A percentile compares a stretch with the other conserved stretches of the same genome.
Conservation (phyloP, 35 echinoderm and acorn worm species). For the Lytechinus pictus region DNA sequence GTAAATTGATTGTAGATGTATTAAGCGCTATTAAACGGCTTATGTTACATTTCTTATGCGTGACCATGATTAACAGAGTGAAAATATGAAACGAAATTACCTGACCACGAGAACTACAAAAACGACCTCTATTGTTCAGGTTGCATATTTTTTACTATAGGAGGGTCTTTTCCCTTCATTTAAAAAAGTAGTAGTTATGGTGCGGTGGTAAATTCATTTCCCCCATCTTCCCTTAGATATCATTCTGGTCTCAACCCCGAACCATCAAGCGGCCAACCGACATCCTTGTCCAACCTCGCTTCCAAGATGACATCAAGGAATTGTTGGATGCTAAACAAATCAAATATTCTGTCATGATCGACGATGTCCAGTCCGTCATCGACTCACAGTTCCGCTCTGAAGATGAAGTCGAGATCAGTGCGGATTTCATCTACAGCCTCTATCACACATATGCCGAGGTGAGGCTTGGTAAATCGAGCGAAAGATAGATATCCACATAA, state of each 20-base stretch:
- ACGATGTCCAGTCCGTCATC: conserved; percentile 74
- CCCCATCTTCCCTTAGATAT: conserved; percentile 37
- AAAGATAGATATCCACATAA: too few species aligned
- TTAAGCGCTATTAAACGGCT: too few species aligned
- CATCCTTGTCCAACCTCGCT: conserved; percentile 61
- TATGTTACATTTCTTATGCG: too few species aligned
- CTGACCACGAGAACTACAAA: too few species aligned
- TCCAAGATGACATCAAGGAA: conserved; percentile 40
- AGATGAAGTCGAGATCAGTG: neutral
- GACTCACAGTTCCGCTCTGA: conserved; percentile 17
- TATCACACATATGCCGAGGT: conserved; percentile 92
- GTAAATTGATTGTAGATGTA: too few species aligned
- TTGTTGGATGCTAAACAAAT: conserved; percentile 51
- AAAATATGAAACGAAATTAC: too few species aligned
- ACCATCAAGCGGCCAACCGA: conserved; percentile 57
- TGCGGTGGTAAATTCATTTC: neutral
- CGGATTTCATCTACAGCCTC: conserved; percentile 69
- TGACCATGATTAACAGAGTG: too few species aligned
- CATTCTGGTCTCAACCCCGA: conserved; percentile 69
- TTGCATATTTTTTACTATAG: neutral
- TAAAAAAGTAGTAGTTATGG: neutral
- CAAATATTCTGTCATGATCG: conserved; percentile 65
- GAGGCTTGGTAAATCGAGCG: neutral
- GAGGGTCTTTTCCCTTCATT: neutral
- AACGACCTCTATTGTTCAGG: neutral